A percentile compares a stretch with the other conserved stretches of the same genome.
phyloP scores from a whole-genome alignment of 2,797 vertebrate genomes.

The Enteromius viviparus region DNA sequence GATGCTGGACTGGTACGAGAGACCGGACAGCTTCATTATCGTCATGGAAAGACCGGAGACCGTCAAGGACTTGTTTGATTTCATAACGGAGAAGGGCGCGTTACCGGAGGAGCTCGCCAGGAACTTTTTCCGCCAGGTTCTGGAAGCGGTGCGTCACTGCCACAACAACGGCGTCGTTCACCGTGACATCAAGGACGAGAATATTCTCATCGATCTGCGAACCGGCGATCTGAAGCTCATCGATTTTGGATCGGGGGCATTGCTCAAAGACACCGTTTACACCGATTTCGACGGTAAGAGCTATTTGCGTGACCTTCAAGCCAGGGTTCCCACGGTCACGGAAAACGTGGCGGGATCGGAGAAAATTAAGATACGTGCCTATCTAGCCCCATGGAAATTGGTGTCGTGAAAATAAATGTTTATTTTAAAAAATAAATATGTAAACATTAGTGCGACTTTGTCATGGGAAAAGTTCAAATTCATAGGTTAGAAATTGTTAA shows the following conservation, averaged over 20 bases:
- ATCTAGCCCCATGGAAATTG: not conserved
- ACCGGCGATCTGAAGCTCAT: conserved; percentile 93
- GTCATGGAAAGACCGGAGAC: conserved; percentile 90
- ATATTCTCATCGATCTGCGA: conserved; percentile 89
- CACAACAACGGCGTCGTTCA: conserved; percentile 90
- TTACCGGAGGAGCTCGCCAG: conserved; percentile 88
- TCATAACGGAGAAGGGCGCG: conserved; percentile 89
- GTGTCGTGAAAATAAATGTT: not conserved
- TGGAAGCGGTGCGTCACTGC: conserved; percentile 93
- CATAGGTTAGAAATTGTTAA: not conserved
- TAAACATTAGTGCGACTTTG: not conserved
- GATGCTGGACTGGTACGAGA: conserved; percentile 95
- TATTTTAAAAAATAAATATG: not conserved
- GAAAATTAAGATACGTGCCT: not conserved
- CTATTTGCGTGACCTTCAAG: conserved; percentile 8
- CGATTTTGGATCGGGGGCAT: conserved; percentile 92
- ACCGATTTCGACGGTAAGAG: conserved; percentile 93
- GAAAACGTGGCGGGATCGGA: not conserved
- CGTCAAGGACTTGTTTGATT: conserved; percentile 93
- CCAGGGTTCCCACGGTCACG: not conserved
- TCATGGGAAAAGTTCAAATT: too few species aligned
- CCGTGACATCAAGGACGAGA: conserved; percentile 96
- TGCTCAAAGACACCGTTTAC: conserved; percentile 94
- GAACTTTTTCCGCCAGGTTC: conserved; percentile 91
- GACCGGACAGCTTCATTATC: conserved; percentile 90